Percentiles rank a stretch among this genome's conserved stretches.
Conservation (phyloP, 1,140 invertebrate genomes). For the Chelonus insularis region DNA sequence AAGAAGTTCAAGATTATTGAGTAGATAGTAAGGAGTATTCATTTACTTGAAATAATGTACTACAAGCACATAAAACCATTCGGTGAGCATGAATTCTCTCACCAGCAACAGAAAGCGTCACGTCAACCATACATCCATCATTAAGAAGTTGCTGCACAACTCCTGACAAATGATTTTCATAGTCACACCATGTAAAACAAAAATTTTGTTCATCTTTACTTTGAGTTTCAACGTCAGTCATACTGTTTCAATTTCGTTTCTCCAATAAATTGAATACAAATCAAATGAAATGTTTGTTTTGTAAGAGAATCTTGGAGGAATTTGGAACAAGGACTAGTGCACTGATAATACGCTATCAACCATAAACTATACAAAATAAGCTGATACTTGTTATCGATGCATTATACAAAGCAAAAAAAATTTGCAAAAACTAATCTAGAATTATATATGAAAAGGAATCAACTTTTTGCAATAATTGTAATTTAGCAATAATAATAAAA, state of each 20-base stretch:
- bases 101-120: slow-evolving; percentile 61
- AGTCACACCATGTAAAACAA: slow-evolving; percentile 66
- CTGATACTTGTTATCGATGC: too few relatives aligned
- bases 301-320: not conserved
- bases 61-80: slow-evolving; percentile 65
- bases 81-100: slow-evolving; percentile 62
- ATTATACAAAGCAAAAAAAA: too few relatives aligned
- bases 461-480: too few relatives aligned
- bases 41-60: slow-evolving; percentile 62
- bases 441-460: too few relatives aligned
- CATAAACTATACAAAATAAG: too few relatives aligned
- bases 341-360: too few relatives aligned
- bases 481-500: too few relatives aligned
- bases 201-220: slow-evolving; percentile 39
- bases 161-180: slow-evolving; percentile 58
- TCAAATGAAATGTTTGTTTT: not conserved
- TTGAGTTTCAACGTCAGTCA: slow-evolving; percentile 21
- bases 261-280: not conserved
- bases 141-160: slow-evolving; percentile 57
- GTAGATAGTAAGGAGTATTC: too few relatives aligned
- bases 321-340: slow-evolving; percentile 2
- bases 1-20: too few relatives aligned
- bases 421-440: too few relatives aligned
- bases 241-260: slow-evolving; percentile 28
- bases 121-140: slow-evolving; percentile 62